phyloP scores from a whole-genome alignment of 2,797 vertebrate species.

The Alcedo quadribrachys region DNA sequence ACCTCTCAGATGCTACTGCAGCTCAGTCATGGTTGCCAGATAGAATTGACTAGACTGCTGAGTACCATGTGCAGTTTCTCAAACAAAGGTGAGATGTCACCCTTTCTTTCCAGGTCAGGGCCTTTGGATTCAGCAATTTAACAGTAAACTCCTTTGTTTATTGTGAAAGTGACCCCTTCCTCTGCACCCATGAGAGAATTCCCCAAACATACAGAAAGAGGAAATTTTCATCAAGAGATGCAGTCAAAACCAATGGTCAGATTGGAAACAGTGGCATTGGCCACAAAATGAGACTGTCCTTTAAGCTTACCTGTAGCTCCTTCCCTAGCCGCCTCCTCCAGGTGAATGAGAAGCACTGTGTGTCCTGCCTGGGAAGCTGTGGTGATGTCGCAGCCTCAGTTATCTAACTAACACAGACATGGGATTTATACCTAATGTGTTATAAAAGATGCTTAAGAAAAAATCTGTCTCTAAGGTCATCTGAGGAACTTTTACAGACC shows the following conservation, averaged over 20 bases:
- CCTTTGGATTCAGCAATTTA: not conserved
- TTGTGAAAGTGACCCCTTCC: not conserved
- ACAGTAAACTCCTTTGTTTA: not conserved
- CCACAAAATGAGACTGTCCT: not conserved
- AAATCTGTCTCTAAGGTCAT: not conserved
- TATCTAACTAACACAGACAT: not conserved
- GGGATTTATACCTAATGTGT: not conserved
- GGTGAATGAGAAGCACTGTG: not conserved
- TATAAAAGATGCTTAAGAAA: not conserved
- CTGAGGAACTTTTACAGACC: not conserved
- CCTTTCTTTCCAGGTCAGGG: not conserved
- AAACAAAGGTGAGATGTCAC: not conserved
- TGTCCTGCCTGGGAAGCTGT: not conserved
- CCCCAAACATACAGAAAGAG: not conserved
- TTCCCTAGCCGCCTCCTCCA: not conserved
- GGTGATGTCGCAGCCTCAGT: not conserved
- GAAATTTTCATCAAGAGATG: not conserved
- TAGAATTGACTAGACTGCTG: not conserved
- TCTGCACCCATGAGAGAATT: not conserved
- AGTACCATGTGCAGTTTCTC: not conserved
- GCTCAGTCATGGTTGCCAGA: not conserved
- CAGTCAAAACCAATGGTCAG: not conserved
- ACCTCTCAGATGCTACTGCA: not conserved
- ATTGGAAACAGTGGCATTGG: not conserved
- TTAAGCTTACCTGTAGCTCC: not conserved